Percentiles rank a stretch among this genome's conserved stretches.
phyloP scores from a whole-genome alignment of 2,113 vertebrate genomes.

The human (Homo sapiens) region DNA sequence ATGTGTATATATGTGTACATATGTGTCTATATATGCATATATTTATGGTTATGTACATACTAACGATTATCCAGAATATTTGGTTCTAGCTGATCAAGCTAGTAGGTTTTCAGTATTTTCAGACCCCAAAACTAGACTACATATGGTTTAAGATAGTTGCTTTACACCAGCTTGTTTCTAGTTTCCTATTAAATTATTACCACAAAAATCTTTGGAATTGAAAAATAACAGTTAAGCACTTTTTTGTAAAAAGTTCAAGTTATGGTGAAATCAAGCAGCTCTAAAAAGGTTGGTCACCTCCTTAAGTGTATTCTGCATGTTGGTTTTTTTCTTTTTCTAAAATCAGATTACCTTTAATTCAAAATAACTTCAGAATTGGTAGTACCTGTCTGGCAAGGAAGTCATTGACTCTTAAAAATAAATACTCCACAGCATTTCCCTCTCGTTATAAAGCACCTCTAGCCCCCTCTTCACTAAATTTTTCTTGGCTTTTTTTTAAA shows the following conservation, averaged over 20 bases:
- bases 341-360: not conserved
- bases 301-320: not conserved
- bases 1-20: not conserved
- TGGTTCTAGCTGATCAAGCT: not conserved
- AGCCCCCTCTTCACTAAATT: not conserved
- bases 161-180: not conserved
- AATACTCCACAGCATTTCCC: not conserved
- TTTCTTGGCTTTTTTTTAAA: constrained; percentile 52
- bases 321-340: not conserved
- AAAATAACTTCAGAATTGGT: not conserved
- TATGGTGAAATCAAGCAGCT: not conserved
- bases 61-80: not conserved
- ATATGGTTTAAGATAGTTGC: not conserved
- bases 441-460: not conserved
- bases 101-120: not conserved
- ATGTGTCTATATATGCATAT: not conserved
- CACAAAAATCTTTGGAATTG: not conserved
- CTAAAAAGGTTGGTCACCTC: not conserved
- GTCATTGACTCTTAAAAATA: not conserved
- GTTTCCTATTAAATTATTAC: not conserved
- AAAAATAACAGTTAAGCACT: not conserved
- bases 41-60: not conserved
- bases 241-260: not conserved
- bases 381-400: not conserved
- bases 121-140: not conserved